Conservation (phyloP, 92 coral and sea anemone species). For the Chrysogorgia sp. region DNA sequence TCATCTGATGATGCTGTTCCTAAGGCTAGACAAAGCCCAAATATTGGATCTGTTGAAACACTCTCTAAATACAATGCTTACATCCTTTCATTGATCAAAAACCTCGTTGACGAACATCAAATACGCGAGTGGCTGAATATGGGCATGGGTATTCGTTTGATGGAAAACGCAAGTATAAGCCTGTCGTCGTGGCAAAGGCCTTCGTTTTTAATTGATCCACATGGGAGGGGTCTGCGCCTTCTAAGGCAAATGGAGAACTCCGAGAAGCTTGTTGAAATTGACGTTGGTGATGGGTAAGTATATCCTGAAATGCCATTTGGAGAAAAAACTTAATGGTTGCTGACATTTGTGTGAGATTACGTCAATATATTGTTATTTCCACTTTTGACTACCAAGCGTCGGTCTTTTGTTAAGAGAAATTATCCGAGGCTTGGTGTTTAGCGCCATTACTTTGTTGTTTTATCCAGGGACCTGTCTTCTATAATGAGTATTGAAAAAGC, state of each 20-base stretch:
- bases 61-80: slow-evolving; percentile 80
- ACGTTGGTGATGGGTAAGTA: slow-evolving; percentile 84
- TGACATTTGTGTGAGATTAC: no score
- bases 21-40: neutral
- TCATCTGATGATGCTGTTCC: neutral
- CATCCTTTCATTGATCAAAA: slow-evolving; percentile 78
- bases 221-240: slow-evolving; percentile 80
- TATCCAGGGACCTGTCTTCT: slow-evolving; percentile 76
- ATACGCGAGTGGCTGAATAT: slow-evolving; percentile 80
- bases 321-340: no score
- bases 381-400: no score
- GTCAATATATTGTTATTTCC: no score
- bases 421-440: neutral
- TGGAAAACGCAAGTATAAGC: slow-evolving; percentile 89
- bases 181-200: slow-evolving; percentile 93
- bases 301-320: neutral
- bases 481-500: slow-evolving; percentile 87
- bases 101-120: slow-evolving; percentile 75
- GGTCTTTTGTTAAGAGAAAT: no score
- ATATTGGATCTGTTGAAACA: neutral
- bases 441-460: neutral
- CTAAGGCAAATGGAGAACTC: slow-evolving; percentile 79
- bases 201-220: slow-evolving; percentile 88
- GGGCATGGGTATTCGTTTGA: slow-evolving; percentile 87
- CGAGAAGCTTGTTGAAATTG: slow-evolving; percentile 75